Percentiles rank a stretch among this genome's conserved stretches.
phyloP scores from a whole-genome alignment of 2,113 vertebrate species.

The Uria aalge region DNA sequence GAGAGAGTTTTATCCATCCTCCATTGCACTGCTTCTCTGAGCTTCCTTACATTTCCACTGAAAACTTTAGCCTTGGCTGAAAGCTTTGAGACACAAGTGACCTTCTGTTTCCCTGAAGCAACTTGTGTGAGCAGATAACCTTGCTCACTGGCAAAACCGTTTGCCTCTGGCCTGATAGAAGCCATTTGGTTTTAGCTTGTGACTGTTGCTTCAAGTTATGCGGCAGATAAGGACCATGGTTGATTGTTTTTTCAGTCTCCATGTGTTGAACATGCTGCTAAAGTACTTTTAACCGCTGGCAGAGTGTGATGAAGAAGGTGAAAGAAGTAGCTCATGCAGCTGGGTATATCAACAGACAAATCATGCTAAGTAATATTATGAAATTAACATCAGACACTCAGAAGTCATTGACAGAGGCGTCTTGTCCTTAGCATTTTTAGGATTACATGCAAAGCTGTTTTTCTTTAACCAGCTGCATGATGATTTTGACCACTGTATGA shows the following conservation, averaged over 20 bases:
- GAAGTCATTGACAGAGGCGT: not conserved
- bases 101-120: not conserved
- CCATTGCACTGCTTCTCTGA: not conserved
- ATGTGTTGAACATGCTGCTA: not conserved
- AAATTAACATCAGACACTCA: not conserved
- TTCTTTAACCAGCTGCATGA: not conserved
- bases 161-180: not conserved
- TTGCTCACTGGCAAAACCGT: not conserved
- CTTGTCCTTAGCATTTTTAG: not conserved
- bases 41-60: not conserved
- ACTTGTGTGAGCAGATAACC: not conserved
- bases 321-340: not conserved
- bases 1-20: not conserved
- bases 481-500: not conserved
- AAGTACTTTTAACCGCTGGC: not conserved
- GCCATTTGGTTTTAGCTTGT: not conserved
- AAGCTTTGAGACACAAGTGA: not conserved
- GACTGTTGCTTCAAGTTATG: not conserved
- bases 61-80: not conserved
- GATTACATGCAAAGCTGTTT: not conserved
- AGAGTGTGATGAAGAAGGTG: not conserved
- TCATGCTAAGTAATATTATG: not conserved
- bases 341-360: not conserved
- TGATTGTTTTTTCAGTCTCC: not conserved
- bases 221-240: accelerated